Conservation (phyloP, 92 coral and sea anemone species). For the Phenganax marumi region DNA sequence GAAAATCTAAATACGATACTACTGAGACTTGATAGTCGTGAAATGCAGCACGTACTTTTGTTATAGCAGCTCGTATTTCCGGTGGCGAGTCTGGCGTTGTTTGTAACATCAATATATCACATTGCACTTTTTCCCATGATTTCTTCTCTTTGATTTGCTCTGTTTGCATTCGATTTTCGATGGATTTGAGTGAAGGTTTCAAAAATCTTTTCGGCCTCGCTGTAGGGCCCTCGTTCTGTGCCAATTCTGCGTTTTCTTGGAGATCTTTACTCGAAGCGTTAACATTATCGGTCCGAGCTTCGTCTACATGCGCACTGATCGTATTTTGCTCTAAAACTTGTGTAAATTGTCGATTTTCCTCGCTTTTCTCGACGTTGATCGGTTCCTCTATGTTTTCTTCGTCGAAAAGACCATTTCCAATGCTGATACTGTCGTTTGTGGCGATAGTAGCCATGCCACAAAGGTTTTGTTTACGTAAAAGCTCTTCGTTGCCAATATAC, state of each 20-base stretch:
- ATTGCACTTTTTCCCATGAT: conserved; percentile 2
- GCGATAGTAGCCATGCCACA: conserved; percentile 12
- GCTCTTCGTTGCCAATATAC: not conserved
- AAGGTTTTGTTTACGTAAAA: not conserved
- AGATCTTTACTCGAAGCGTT: not conserved
- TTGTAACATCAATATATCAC: not conserved
- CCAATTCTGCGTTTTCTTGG: conserved; percentile 1
- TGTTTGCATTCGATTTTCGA: not conserved
- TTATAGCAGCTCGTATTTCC: conserved; percentile 21
- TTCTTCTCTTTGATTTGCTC: not conserved
- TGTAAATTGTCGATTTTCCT: conserved; percentile 25
- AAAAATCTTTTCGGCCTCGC: conserved; percentile 2
- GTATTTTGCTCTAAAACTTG: conserved; percentile 24
- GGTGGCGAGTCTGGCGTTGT: conserved; percentile 15
- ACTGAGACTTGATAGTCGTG: not conserved
- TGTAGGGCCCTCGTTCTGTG: not conserved
- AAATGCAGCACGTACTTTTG: conserved; percentile 27
- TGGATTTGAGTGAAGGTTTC: not conserved
- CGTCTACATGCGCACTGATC: conserved; percentile 5
- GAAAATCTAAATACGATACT: conserved; percentile 13
- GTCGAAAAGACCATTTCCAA: not conserved
- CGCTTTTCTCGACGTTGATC: conserved; percentile 4
- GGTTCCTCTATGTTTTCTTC: conserved; percentile 16
- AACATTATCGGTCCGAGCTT: not conserved
- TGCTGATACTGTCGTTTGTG: not conserved